These are phyloP conservation scores for Megaceryle alcyon DNA, from an alignment of 2,797 vertebrate genomes.

Conservation along the genomic window DNA sequence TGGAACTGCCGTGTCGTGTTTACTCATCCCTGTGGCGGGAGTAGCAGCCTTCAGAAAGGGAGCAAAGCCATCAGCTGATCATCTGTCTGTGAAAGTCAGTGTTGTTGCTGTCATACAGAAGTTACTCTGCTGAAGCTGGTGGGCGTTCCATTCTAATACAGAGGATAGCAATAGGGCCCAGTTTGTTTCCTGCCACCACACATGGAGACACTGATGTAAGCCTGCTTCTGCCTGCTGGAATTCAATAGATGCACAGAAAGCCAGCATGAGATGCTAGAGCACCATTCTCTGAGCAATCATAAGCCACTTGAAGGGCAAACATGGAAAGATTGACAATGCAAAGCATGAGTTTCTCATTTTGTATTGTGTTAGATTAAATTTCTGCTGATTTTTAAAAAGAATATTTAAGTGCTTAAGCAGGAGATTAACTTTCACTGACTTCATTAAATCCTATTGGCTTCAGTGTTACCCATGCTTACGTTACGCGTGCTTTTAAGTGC, in stretches of 20 bases:
- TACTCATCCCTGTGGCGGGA: not conserved
- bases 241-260: not conserved
- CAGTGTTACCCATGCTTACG: not conserved
- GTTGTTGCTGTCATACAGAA: not conserved
- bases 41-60: rapidly evolving
- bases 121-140: not conserved
- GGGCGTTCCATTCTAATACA: not conserved
- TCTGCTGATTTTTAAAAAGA: not conserved
- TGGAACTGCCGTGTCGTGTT: not conserved
- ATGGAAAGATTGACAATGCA: not conserved
- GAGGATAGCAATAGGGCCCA: not conserved
- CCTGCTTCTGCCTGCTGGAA: slow-evolving; percentile 27
- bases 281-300: not conserved
- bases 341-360: not conserved
- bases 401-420: not conserved
- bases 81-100: not conserved
- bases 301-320: not conserved
- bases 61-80: not conserved
- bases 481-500: not conserved
- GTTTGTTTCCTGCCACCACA: not conserved
- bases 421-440: not conserved
- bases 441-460: not conserved
- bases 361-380: not conserved
- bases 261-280: not conserved
- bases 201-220: not conserved